Evolutionary conservation across 2,888 invertebrate genomes (phyloP).

Genomic region (Orthonevra nobilis): DNA sequence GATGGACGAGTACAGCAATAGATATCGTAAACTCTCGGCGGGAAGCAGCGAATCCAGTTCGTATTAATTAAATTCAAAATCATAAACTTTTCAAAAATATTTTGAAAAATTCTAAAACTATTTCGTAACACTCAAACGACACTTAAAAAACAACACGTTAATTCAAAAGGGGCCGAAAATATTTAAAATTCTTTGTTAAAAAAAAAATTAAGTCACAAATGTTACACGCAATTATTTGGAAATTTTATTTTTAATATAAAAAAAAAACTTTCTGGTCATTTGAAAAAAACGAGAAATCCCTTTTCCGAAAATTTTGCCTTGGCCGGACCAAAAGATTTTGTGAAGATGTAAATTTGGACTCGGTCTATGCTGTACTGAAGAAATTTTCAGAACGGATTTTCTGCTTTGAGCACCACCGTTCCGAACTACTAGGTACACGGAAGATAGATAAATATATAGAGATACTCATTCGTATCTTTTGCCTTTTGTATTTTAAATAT

Average conservation of each 20-base stretch:
- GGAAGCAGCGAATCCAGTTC: conserved; percentile 42
- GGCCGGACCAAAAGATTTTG: conserved; percentile 21
- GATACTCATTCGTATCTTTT: conserved; percentile 46
- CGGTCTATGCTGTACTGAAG: conserved; percentile 73
- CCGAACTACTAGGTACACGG: conserved; percentile 64
- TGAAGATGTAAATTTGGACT: conserved; percentile 70
- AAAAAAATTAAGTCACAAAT: no score
- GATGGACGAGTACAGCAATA: conserved; percentile 63
- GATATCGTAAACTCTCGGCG: conserved; percentile 8
- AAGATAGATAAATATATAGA: conserved; percentile 40
- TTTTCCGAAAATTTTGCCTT: conserved; percentile 30
- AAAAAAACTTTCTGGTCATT: conserved; percentile 1
- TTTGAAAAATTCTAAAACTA: conserved; percentile 34
- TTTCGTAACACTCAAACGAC: conserved; percentile 70
- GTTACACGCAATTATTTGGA: no score
- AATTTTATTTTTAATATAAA: background rate
- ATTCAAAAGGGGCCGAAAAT: no score
- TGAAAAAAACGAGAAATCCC: conserved; percentile 9
- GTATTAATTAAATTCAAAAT: conserved; percentile 50
- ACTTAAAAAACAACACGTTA: conserved; percentile 55
- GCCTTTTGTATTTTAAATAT: conserved; percentile 51
- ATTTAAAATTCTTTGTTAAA: no score
- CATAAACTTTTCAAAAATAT: conserved; percentile 19
- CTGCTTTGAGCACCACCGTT: conserved; percentile 53
- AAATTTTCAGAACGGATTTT: conserved; percentile 53